Base-by-base conservation (phyloP, 2,797 vertebrate species). In the Clarias pachynema region DNA sequence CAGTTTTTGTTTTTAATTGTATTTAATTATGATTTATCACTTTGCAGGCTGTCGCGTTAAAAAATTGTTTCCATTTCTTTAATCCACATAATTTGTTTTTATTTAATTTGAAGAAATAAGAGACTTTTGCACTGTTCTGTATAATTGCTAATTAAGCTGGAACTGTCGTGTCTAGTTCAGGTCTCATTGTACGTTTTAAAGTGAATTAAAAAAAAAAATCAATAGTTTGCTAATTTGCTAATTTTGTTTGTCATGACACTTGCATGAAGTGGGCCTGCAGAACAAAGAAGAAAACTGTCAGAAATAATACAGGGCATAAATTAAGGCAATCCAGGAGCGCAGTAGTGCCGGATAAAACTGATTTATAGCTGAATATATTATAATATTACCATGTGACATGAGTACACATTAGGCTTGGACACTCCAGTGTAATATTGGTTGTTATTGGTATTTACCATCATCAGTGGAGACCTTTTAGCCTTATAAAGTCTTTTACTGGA, bases 171-270 rank as follows among this genome's bases (percentile, higher is more conserved):
- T 60, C 18, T 22, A 3, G 8, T 81, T 84, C 60, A 37, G 6
- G 82, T 60, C 83, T 24, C 37, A 26, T 37, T 79, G 80, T 7
- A 15, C 83, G 82, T 89, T 73, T 65, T 89, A 86, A 20, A 31
- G n/a, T n/a, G 3, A 75, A 18, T 56, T 56, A 3, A 9, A 49
- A 26, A 82, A 29, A 86, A 89, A 86, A 91, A 90, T 87, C 90
- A 88, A 90, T 85, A 88, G 83, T 85, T 84, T 89, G 7, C n/a
- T 53, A 74, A 49, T 56, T 83, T 84, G 6, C 20, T 59, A 59
- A 59, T 10, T 82, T 85, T 89, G 88, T 91, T 91, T 93, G 91
- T 92, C 91, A 88, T 85, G 84, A 86, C 86, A 82, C 83, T 84
- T 22, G 70, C 88, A 89, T 90, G 89, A 88, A 88, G 91, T 44